These are phyloP conservation scores for Drosophila percnosoma DNA, from an alignment of 2,888 invertebrate species.

Conservation along the genomic window DNA sequence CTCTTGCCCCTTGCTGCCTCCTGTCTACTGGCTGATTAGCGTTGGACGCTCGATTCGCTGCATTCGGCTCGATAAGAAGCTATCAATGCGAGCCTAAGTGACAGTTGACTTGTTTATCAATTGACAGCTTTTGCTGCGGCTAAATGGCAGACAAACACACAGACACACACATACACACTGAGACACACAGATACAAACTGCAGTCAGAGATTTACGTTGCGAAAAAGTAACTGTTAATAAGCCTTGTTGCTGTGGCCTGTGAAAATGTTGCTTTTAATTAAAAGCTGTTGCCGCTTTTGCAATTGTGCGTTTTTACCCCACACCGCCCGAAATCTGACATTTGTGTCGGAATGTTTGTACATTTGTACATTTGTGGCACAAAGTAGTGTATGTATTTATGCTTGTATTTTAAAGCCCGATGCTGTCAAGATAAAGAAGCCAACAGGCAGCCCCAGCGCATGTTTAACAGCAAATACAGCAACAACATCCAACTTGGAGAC, in stretches of 20 bases:
- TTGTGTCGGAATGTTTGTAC: conserved; percentile 60
- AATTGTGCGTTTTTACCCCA: conserved; percentile 51
- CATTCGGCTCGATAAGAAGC: conserved; percentile 67
- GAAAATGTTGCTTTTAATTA: conserved; percentile 79
- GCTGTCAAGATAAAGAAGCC: conserved; percentile 71
- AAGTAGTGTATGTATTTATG: conserved; percentile 35
- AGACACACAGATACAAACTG: not conserved
- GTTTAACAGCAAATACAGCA: conserved; percentile 60
- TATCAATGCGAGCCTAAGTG: conserved; percentile 77
- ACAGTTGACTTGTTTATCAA: conserved; percentile 83
- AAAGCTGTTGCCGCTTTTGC: conserved; percentile 68
- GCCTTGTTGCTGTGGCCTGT: conserved; percentile 70
- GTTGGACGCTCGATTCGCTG: conserved; percentile 57
- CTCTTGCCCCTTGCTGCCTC: conserved; percentile 60
- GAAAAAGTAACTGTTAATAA: conserved; percentile 75
- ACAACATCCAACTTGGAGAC: conserved; percentile 27
- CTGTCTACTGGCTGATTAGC: conserved; percentile 71
- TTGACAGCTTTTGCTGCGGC: conserved; percentile 75
- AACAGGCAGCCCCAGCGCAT: conserved; percentile 62
- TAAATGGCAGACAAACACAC: conserved; percentile 43
- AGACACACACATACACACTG: conserved; percentile 20
- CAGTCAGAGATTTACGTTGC: conserved; percentile 46
- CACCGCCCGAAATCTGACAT: conserved; percentile 2
- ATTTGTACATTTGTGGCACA: conserved; percentile 67
- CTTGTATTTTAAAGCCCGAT: conserved; percentile 76